A percentile compares a stretch with the other conserved stretches of the same genome.
Conservation (phyloP, 2,113 vertebrate genomes). For the Podiceps cristatus region DNA sequence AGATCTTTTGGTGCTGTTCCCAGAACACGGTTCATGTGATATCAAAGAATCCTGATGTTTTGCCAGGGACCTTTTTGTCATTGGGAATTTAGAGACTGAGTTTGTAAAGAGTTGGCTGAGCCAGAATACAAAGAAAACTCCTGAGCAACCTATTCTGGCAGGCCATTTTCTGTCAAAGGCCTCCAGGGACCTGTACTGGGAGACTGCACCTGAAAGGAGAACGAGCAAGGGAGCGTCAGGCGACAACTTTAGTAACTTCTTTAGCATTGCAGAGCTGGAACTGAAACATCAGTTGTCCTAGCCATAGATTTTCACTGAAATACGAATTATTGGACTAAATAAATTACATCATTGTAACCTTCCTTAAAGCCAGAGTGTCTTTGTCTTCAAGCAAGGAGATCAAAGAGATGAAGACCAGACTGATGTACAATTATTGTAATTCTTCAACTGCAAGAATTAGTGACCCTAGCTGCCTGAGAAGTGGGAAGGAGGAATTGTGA, state of each 20-base stretch:
- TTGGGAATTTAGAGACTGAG: conserved; percentile 75
- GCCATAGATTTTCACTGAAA: not conserved
- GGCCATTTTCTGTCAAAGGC: conserved; percentile 11
- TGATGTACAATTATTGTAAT: not conserved
- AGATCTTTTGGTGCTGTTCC: conserved; percentile 62
- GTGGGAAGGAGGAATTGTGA: not conserved
- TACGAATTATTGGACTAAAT: not conserved
- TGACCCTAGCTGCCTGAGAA: not conserved
- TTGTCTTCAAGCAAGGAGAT: not conserved
- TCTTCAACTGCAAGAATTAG: not conserved
- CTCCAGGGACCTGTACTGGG: not conserved
- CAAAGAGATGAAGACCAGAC: not conserved
- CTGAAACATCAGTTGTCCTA: not conserved
- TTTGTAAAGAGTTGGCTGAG: conserved; percentile 72
- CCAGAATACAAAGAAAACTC: conserved; percentile 59
- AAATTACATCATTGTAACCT: not conserved
- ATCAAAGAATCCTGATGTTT: conserved; percentile 42
- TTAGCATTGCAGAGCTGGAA: not conserved
- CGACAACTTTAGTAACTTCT: not conserved
- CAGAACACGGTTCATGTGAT: conserved; percentile 44
- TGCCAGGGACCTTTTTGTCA: conserved; percentile 78
- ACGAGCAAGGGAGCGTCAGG: not conserved
- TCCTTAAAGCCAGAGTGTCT: not conserved
- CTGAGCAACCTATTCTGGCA: conserved; percentile 10
- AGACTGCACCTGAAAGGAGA: not conserved